These are phyloP conservation scores for Perodicticus potto DNA, from an alignment of 2,797 vertebrate genomes.

Conservation along the genomic window DNA sequence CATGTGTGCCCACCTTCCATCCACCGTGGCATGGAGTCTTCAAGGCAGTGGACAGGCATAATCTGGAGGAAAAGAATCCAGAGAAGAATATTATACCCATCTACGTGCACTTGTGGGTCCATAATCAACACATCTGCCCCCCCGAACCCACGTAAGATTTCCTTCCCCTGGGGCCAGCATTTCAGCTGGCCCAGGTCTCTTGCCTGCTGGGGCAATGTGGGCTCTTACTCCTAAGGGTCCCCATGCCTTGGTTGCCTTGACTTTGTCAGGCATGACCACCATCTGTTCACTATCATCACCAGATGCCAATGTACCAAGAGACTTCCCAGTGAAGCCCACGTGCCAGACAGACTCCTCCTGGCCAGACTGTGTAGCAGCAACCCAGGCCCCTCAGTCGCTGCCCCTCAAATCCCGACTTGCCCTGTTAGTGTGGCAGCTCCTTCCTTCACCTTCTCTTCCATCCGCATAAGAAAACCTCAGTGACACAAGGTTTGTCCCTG, in stretches of 20 bases:
- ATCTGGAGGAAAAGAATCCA: background rate
- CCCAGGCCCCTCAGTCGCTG: background rate
- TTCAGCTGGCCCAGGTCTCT: no score
- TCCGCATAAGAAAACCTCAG: background rate
- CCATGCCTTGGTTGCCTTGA: background rate
- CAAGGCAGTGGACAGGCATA: no score
- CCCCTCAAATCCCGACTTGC: background rate
- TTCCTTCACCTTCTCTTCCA: background rate
- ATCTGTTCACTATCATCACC: background rate
- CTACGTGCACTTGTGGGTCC: background rate
- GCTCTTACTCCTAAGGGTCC: background rate
- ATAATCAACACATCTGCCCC: background rate
- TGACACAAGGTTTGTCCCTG: background rate
- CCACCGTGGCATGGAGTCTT: background rate
- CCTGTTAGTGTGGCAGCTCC: background rate
- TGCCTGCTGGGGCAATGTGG: background rate
- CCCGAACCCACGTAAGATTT: background rate
- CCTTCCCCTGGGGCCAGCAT: background rate
- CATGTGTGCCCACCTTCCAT: background rate
- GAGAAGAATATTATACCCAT: background rate
- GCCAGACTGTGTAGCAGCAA: background rate
- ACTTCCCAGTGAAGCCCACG: rapidly evolving
- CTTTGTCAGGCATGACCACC: no score
- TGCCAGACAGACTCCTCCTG: background rate
- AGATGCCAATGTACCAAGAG: background rate